These are phyloP conservation scores for Orthosia gothica DNA, from an alignment of 2,888 invertebrate species.

Conservation along the genomic window DNA sequence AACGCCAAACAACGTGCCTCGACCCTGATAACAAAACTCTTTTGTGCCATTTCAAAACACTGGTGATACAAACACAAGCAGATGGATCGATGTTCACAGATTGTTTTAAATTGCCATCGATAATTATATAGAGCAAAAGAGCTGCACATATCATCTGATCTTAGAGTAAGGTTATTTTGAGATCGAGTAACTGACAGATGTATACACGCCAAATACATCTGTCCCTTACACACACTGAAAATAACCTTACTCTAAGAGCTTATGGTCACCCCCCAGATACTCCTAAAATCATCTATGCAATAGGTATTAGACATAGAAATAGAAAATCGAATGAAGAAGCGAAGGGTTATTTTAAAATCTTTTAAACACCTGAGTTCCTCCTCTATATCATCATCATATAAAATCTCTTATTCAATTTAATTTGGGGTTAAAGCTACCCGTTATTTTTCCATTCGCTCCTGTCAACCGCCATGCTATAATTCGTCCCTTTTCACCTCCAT, in stretches of 20 bases:
- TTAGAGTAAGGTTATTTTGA: too few species aligned
- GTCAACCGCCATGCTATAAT: neutral
- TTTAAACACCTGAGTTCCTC: neutral
- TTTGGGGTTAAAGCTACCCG: too few species aligned
- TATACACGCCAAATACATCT: too few species aligned
- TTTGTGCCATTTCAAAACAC: constrained; percentile 24
- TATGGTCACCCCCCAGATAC: too few species aligned
- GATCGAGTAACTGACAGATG: too few species aligned
- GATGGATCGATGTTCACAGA: constrained; percentile 9
- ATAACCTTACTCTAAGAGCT: too few species aligned
- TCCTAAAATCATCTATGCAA: neutral
- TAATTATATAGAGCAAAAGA: neutral
- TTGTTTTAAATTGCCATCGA: neutral
- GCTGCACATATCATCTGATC: neutral
- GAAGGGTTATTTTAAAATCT: neutral
- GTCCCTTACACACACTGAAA: too few species aligned
- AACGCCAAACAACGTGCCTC: neutral
- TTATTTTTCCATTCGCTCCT: neutral
- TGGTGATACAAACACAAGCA: constrained; percentile 1
- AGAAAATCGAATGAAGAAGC: too few species aligned
- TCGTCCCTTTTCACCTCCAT: neutral
- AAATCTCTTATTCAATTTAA: neutral
- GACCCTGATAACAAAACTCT: neutral
- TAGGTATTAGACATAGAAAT: too few species aligned
- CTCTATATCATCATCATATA: neutral